phyloP scores from a whole-genome alignment of 2,797 vertebrate species.

The Octomys mimax region DNA sequence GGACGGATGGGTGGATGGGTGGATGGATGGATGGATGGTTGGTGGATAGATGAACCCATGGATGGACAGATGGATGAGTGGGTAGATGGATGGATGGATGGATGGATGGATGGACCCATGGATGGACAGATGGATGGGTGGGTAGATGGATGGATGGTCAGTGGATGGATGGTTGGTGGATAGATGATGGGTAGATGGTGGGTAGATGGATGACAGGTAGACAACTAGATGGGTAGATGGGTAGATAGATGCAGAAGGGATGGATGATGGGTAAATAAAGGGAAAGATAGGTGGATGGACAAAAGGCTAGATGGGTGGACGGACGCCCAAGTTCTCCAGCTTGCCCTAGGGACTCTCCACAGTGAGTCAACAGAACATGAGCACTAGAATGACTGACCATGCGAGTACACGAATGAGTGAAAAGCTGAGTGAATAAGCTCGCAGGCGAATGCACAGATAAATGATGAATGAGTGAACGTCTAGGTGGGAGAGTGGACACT shows the following conservation, averaged over 20 bases:
- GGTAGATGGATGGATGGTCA: no score
- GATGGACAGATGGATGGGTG: not conserved
- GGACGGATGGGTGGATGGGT: no score
- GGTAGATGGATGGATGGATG: not conserved
- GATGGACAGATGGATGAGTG: not conserved
- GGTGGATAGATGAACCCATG: rapidly evolving
- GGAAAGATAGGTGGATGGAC: not conserved
- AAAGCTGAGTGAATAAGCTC: no score
- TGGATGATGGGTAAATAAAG: not conserved
- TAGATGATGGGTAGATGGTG: not conserved
- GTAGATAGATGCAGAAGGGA: no score
- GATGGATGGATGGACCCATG: not conserved
- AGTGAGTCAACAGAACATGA: not conserved
- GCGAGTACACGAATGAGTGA: not conserved
- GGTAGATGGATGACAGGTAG: not conserved
- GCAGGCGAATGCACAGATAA: not conserved
- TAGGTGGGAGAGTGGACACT: rapidly evolving
- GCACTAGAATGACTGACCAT: not conserved
- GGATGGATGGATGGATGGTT: not conserved
- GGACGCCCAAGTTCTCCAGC: not conserved
- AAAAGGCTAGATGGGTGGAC: not conserved
- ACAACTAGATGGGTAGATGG: not conserved
- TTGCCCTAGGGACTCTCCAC: not conserved
- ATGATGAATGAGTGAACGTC: not conserved
- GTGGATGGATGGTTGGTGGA: not conserved